These are phyloP conservation scores for Xestia c-nigrum DNA, from an alignment of 2,888 invertebrate species.

Conservation along the genomic window DNA sequence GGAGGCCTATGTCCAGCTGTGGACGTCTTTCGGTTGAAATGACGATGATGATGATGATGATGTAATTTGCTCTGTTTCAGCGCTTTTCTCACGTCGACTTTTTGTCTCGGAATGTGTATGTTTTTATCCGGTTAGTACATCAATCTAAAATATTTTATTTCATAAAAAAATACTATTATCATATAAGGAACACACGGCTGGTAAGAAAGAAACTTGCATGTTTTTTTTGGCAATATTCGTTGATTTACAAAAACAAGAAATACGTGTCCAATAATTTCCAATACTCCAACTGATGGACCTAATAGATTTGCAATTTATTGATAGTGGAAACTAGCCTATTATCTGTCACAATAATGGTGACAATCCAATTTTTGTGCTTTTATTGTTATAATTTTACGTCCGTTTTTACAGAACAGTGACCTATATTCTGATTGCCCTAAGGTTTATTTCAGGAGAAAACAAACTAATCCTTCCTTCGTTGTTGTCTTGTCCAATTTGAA, in stretches of 20 bases:
- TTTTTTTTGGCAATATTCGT: too few species aligned
- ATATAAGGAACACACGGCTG: not conserved
- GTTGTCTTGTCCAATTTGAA: constrained; percentile 9
- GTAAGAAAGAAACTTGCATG: too few species aligned
- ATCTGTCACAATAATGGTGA: too few species aligned
- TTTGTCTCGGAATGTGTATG: constrained; percentile 53
- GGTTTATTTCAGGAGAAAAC: not conserved
- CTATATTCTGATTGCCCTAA: not conserved
- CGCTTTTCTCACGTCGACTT: constrained; percentile 50
- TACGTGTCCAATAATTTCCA: too few species aligned
- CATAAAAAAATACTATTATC: not conserved
- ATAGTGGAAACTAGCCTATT: too few species aligned
- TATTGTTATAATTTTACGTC: not conserved
- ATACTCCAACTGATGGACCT: too few species aligned
- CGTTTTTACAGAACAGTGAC: not conserved
- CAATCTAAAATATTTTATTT: not conserved
- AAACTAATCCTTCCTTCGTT: not conserved
- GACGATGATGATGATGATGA: too few species aligned
- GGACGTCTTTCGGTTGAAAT: too few species aligned
- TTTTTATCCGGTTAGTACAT: constrained; percentile 51
- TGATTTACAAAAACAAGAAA: too few species aligned
- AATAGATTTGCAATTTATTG: too few species aligned
- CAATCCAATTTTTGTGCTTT: not conserved
- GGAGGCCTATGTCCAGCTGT: too few species aligned
- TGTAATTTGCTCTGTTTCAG: constrained; percentile 42